Percentiles rank a stretch among this genome's conserved stretches.
These are phyloP conservation scores for Plecotus auritus DNA, from an alignment of 2,113 vertebrate species.

Conservation along the genomic window DNA sequence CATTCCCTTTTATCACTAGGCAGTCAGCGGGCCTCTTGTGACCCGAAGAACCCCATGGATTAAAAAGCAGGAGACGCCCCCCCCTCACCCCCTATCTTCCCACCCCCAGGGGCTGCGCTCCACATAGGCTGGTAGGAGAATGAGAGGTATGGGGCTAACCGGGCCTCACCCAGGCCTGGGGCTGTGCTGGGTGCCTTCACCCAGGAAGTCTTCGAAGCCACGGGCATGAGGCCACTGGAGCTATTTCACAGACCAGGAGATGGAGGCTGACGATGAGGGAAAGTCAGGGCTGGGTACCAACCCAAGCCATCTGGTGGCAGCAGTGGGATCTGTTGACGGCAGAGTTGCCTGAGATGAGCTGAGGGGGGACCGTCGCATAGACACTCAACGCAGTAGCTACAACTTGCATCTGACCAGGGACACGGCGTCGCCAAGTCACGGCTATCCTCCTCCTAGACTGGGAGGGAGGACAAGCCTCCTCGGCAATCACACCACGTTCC, in stretches of 20 bases:
- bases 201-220: background rate
- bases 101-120: background rate
- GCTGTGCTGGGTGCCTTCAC: background rate
- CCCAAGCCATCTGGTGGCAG: background rate
- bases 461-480: background rate
- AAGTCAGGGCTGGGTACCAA: background rate
- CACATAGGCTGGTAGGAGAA: background rate
- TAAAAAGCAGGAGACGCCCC: background rate
- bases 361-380: background rate
- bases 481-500: background rate
- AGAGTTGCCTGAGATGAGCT: background rate
- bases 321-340: background rate
- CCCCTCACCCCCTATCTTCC: no score
- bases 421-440: accelerated
- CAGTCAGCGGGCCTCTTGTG: background rate
- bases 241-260: background rate
- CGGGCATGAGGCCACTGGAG: accelerated
- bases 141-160: background rate
- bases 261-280: background rate
- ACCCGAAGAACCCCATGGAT: background rate
- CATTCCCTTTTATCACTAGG: background rate
- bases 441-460: background rate
- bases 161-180: background rate
- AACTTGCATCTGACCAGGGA: background rate
- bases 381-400: accelerated